Evolutionary conservation across 2,888 invertebrate genomes (phyloP), one percentile per base, ranked within the genome.

Genomic region (Palloptera scutellata): DNA sequence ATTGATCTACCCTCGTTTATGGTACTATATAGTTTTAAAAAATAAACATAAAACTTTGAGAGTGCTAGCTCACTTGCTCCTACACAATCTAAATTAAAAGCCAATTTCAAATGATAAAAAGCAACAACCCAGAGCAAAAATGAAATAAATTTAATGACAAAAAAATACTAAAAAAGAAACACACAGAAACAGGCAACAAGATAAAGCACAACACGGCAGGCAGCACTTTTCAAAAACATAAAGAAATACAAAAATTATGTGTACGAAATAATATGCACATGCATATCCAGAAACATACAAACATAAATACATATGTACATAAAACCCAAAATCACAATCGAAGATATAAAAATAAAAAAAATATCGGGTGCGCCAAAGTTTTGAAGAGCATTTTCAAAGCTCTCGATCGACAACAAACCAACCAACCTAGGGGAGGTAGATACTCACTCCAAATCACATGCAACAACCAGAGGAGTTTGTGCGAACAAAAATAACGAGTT

Each of bases 91-190:
- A 20, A 42, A 57, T 55, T 61, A 66, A 66, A 57, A 43, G 41
- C 13, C 61, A 61, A 58, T 42, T 40, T 51, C 64, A 64, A 64
- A 58, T 59, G 64, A 43, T n/a, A 48, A 48, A 48, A 48, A 48
- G 1, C 48, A 30, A 6, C 30, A 30, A 30, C 30, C 30, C 2
- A 30, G 30, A 63, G 10, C 12, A 54, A 0, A 17, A 41, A 9
- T 11, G 17, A 52, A 17, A 17, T 61, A 52, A n/a, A 58, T 42
- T n/a, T 13, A 52, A 53, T 40, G 13, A 54, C 19, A 61, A 20
- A 45, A 42, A 57, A 58, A 60, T n/a, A 41, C 2, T 11, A 19
- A n/a, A 53, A 53, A 40, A 63, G n/a, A 45, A 19, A 3, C 30
- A 30, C 13, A 30, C 30, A 20, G 15, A 59, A 48, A 60, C 40